Evolutionary conservation across 2,797 vertebrate genomes (phyloP).

Genomic region (Iguana delicatissima): DNA sequence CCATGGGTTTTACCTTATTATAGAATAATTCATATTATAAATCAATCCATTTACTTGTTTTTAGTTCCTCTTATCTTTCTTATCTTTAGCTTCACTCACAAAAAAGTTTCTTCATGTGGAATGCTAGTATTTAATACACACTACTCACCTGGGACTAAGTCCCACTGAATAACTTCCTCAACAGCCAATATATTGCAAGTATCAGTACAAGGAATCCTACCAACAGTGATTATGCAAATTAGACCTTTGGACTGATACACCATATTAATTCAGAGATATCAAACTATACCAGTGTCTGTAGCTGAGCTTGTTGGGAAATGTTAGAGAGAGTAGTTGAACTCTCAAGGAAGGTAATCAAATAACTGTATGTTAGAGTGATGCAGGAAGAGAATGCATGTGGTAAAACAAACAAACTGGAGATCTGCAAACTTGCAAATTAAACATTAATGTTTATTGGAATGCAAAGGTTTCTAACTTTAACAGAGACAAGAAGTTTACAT

Average conservation of each 20-base stretch:
- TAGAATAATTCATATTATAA: background rate
- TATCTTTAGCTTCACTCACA: background rate
- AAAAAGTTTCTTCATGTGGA: background rate
- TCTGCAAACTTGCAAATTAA: too few relatives aligned
- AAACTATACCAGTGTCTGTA: too few relatives aligned
- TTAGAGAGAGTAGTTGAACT: too few relatives aligned
- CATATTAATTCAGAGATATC: background rate
- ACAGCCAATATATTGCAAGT: background rate
- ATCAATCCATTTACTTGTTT: background rate
- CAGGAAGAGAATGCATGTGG: too few relatives aligned
- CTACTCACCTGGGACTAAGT: background rate
- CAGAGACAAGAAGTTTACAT: background rate
- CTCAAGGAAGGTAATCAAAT: too few relatives aligned
- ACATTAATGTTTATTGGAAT: too few relatives aligned
- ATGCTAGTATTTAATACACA: background rate
- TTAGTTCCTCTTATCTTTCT: background rate
- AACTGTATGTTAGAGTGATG: too few relatives aligned
- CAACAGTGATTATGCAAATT: background rate
- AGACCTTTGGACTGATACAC: background rate
- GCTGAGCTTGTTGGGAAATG: too few relatives aligned
- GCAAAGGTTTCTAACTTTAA: background rate
- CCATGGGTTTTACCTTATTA: background rate
- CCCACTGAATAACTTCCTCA: background rate
- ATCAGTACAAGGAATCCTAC: background rate
- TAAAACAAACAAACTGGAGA: too few relatives aligned